These are phyloP conservation scores for Lordiphosa fenestrarum DNA, from an alignment of 2,888 invertebrate species.

Conservation along the genomic window DNA sequence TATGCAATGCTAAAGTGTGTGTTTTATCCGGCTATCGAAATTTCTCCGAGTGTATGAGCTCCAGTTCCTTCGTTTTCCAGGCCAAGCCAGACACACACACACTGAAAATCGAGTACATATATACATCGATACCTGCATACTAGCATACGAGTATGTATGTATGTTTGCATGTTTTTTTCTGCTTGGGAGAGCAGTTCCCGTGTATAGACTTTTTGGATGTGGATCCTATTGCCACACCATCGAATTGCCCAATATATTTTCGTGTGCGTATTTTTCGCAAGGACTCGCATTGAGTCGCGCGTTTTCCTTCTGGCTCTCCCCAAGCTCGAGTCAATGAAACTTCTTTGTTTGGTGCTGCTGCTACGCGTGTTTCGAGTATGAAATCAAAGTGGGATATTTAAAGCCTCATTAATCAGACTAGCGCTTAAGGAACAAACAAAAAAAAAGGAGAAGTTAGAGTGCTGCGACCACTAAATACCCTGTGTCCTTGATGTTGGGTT, in stretches of 20 bases:
- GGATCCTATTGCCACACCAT: constrained; percentile 54
- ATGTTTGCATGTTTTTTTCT: neutral
- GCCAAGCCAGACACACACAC: constrained; percentile 45
- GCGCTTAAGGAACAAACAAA: constrained; percentile 23
- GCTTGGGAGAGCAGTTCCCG: constrained; percentile 36
- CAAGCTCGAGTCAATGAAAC: constrained; percentile 71
- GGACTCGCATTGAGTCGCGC: constrained; percentile 25
- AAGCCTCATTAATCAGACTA: constrained; percentile 77
- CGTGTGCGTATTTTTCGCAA: constrained; percentile 40
- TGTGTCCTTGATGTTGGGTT: too few species aligned
- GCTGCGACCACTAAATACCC: too few species aligned
- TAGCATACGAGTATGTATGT: too few species aligned
- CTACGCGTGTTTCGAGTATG: constrained; percentile 69
- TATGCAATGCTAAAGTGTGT: too few species aligned
- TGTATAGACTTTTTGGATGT: constrained; percentile 51
- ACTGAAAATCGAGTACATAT: neutral
- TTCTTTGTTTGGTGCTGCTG: constrained; percentile 58
- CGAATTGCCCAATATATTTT: constrained; percentile 32
- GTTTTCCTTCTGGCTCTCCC: constrained; percentile 28
- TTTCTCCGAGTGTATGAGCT: constrained; percentile 38
- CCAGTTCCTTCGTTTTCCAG: constrained; percentile 57
- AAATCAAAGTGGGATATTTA: constrained; percentile 79
- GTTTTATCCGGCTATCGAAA: neutral
- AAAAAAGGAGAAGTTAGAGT: neutral
- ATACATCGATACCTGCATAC: neutral